phyloP scores from a whole-genome alignment of 2,113 vertebrate species.

The Cygnus buccinator region DNA sequence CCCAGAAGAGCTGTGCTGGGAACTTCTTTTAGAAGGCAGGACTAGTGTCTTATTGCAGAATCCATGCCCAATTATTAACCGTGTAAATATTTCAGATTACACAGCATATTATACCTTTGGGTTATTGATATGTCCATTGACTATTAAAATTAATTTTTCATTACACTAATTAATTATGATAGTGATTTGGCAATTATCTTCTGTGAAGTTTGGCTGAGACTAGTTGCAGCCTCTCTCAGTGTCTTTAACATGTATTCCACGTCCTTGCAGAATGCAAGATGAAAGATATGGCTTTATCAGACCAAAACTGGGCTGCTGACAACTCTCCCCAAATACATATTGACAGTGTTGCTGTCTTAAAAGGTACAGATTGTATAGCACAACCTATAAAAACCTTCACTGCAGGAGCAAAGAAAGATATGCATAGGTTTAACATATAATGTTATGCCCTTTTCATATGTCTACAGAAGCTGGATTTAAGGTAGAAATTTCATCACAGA shows the following conservation, averaged over 20 bases:
- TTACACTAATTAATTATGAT: conserved; percentile 45
- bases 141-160: conserved; percentile 51
- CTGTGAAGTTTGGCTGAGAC: not conserved
- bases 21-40: not conserved
- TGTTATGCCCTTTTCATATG: not conserved
- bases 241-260: not conserved
- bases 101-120: not conserved
- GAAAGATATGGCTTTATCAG: conserved; percentile 14
- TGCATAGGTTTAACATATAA: not conserved
- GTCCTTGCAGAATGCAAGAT: not conserved
- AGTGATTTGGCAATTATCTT: conserved; percentile 23
- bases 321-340: not conserved
- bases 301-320: conserved; percentile 6
- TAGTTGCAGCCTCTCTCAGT: not conserved
- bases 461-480: not conserved
- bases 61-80: not conserved
- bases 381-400: conserved; percentile 1
- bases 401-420: conserved; percentile 4
- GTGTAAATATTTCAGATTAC: conserved; percentile 40
- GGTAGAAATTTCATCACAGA: conserved; percentile 43
- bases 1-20: not conserved
- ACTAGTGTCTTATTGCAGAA: not conserved
- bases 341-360: not conserved
- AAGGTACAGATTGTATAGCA: conserved; percentile 6
- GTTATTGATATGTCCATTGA: conserved; percentile 36